Evolutionary conservation across 2,113 vertebrate genomes (phyloP).

Genomic region (Notiomystis cincta): DNA sequence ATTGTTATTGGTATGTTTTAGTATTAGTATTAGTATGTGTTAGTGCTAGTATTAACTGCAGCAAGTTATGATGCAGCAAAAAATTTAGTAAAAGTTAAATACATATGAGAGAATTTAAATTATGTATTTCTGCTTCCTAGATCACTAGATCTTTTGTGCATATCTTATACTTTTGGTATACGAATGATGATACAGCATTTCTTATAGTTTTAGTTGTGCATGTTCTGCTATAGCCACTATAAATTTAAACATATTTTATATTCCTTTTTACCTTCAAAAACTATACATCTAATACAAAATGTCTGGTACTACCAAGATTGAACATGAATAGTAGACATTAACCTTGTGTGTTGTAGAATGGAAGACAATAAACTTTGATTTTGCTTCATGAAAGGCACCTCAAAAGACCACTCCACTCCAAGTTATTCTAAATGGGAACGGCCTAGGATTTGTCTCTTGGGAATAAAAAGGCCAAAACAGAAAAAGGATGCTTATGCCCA

Average conservation of each 20-base stretch:
- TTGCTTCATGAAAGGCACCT: not conserved
- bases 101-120: not conserved
- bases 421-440: not conserved
- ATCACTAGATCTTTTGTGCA: not conserved
- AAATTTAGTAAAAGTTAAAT: not conserved
- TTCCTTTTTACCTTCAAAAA: not conserved
- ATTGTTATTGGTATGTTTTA: not conserved
- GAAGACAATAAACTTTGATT: not conserved
- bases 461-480: not conserved
- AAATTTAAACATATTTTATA: not conserved
- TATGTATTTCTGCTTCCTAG: not conserved
- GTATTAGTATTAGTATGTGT: not conserved
- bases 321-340: not conserved
- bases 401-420: not conserved
- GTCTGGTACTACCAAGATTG: not conserved
- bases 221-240: not conserved
- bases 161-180: not conserved
- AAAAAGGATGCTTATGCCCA: not conserved
- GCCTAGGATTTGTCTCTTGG: not conserved
- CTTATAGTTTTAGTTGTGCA: not conserved
- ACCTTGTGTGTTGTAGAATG: not conserved
- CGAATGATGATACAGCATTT: not conserved
- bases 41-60: not conserved
- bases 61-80: not conserved
- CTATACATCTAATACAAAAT: not conserved